These are phyloP conservation scores for Ibidorhyncha struthersii DNA, from an alignment of 2,113 vertebrate genomes.

Conservation along the genomic window DNA sequence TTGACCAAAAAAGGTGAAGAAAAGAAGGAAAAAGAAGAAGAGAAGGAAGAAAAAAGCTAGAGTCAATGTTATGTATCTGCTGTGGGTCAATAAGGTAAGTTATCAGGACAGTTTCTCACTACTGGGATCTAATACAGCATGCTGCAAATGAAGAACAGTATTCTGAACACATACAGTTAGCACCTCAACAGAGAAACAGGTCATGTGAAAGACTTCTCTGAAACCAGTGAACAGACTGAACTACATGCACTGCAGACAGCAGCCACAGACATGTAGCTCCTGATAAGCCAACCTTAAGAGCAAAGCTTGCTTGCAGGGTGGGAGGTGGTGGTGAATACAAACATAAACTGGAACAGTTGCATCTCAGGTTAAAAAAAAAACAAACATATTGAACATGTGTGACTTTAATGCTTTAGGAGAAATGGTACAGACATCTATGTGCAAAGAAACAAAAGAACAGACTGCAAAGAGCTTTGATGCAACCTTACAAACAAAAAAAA, in stretches of 20 bases:
- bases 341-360: neutral
- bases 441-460: neutral
- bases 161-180: neutral
- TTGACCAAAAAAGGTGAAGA: neutral
- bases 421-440: neutral
- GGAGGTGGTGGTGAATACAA: neutral
- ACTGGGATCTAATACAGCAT: neutral
- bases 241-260: neutral
- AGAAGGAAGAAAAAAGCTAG: neutral
- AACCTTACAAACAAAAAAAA: neutral
- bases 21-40: neutral
- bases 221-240: neutral
- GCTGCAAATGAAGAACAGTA: neutral
- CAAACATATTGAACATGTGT: neutral
- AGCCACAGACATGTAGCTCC: neutral
- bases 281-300: neutral
- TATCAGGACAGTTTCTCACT: neutral
- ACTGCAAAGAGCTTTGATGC: neutral
- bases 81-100: neutral
- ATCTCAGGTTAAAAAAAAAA: neutral
- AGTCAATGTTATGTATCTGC: neutral
- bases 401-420: neutral
- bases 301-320: neutral
- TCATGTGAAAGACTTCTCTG: neutral
- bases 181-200: neutral